These are phyloP conservation scores for Nyctibius bracteatus DNA, from an alignment of 2,113 vertebrate genomes.

Conservation along the genomic window DNA sequence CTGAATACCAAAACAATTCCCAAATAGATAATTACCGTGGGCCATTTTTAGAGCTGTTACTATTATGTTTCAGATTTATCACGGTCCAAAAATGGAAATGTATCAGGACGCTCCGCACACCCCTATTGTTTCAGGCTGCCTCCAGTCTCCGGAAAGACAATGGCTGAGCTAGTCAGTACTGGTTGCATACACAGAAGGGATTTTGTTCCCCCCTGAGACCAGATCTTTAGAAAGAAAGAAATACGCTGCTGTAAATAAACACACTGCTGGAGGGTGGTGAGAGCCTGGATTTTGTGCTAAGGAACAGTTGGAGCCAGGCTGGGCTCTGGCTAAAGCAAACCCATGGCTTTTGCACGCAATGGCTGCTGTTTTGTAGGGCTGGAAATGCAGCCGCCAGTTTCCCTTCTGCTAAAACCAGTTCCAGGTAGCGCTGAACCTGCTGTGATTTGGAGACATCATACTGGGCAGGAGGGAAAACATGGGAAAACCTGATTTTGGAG, in stretches of 20 bases:
- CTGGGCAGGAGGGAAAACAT: neutral
- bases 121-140: slow-evolving; percentile 36
- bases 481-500: neutral
- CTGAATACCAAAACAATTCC: neutral
- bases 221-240: slow-evolving; percentile 23
- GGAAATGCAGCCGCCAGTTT: accelerated
- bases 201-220: neutral
- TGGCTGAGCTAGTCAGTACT: neutral
- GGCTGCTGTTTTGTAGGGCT: neutral
- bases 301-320: neutral
- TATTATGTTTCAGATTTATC: neutral
- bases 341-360: neutral
- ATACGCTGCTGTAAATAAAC: neutral
- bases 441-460: neutral
- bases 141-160: slow-evolving; percentile 4
- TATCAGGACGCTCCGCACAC: neutral
- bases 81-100: slow-evolving; percentile 10
- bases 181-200: neutral
- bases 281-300: neutral
- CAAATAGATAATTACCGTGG: neutral
- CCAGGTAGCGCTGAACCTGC: neutral
- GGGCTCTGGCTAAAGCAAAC: no score
- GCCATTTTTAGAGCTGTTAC: slow-evolving; percentile 29
- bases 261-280: neutral
- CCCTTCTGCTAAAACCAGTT: neutral